Conservation (phyloP, 1,140 invertebrate species). For the Drosophila burlai region DNA sequence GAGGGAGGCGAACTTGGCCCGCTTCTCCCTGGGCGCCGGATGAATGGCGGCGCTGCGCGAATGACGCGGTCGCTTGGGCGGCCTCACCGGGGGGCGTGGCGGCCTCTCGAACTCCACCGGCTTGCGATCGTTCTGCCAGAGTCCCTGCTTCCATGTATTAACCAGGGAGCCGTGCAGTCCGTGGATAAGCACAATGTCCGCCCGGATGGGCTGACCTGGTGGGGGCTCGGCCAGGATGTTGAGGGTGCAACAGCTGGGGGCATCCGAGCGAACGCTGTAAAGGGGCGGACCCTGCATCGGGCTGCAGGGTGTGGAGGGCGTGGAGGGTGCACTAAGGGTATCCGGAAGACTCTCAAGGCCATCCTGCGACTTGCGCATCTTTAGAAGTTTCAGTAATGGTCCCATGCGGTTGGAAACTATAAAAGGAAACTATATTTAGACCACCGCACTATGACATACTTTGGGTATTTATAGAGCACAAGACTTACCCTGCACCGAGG, state of each 20-base stretch:
- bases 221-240: slow-evolving; percentile 84
- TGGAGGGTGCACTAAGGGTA: slow-evolving; percentile 47
- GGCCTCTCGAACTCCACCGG: slow-evolving; percentile 82
- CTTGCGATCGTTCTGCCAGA: slow-evolving; percentile 85
- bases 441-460: neutral
- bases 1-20: slow-evolving; percentile 67
- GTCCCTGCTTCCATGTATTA: slow-evolving; percentile 87
- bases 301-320: slow-evolving; percentile 42
- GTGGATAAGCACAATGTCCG: slow-evolving; percentile 87
- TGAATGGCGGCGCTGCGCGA: slow-evolving; percentile 69
- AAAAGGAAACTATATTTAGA: slow-evolving; percentile 14
- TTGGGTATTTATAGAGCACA: neutral
- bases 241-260: slow-evolving; percentile 83
- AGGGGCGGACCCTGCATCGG: slow-evolving; percentile 48
- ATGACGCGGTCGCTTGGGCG: slow-evolving; percentile 77
- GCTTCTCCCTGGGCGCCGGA: slow-evolving; percentile 71
- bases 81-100: slow-evolving; percentile 75
- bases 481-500: slow-evolving; percentile 85
- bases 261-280: slow-evolving; percentile 49
- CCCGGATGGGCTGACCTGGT: slow-evolving; percentile 78
- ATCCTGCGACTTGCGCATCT: slow-evolving; percentile 77
- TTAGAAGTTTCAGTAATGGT: slow-evolving; percentile 78
- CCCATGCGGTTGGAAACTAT: slow-evolving; percentile 83
- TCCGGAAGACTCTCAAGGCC: slow-evolving; percentile 79
- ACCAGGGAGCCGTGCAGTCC: slow-evolving; percentile 87